Base-by-base conservation (phyloP, 2,113 vertebrate species). In the Xenus cinereus region DNA sequence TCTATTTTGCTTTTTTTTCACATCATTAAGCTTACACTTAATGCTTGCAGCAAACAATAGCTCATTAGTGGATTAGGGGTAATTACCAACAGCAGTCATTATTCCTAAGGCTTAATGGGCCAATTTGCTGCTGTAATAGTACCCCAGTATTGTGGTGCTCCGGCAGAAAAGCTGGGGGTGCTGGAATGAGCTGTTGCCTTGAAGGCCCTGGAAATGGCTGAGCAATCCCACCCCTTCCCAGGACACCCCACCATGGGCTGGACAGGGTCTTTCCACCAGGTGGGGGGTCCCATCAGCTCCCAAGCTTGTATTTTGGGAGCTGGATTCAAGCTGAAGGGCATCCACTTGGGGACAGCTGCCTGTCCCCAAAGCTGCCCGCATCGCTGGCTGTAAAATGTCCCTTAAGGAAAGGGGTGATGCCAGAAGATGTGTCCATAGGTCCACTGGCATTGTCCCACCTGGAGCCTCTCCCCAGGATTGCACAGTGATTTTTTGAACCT, bases 61-160 rank as follows among this genome's bases (percentile, higher is more conserved):
- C 98, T 98, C 94, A 97, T 98, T 98, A 98, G 97, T 97, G 98
- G 98, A 99, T 99, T 99, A 99, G 97, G 76, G 96, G 97, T 98
- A 99, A 99, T 98, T 98, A 98, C 96, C 93, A 95, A 95, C 94
- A 98, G 97, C 97, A 98, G 94, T 97, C 95, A 98, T 98, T 98
- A 97, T 97, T 97, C 94, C 83, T 72, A 72, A 89, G 97, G 97
- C 98, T 97, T 98, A 98, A 98, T 98, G 97, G 98, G 85, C 97
- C 98, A 97, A 97, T 97, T 98, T 95, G 97, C 98, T 97, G 98
- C 98, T 98, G 98, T 98, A 98, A 99, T 98, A 97, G 96, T 97
- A 98, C 97, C 98, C 96, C 96, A 90, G 93, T 56, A 87, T 95
- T 96, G 95, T 97, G 84, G 32, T 84, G 94, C 93, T 96, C 81